Base-by-base conservation (phyloP, 2,113 vertebrate genomes). In the Grantiella picta region DNA sequence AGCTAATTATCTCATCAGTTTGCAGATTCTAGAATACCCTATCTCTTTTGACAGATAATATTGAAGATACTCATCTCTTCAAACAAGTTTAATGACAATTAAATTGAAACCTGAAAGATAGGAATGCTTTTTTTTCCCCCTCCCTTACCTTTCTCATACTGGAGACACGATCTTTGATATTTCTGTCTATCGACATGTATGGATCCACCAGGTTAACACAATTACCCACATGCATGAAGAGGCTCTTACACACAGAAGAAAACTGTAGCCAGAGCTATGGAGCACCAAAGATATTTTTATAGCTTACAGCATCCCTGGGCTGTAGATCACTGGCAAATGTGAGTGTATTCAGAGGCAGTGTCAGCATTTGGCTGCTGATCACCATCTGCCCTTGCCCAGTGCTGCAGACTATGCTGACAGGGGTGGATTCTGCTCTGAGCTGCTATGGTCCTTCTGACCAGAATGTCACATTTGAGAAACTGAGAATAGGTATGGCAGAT, bases 121-220 rank as follows among this genome's bases (percentile, higher is more conserved):
- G 1, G 3, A 82, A 59, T 36, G 8, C 0, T 36, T 85, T 38
- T 52, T 25, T 63, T 17, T 5, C 3, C 2, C 18, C 5, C 42
- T 42, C 5, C 8, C 19, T 59, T 68, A 40, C 3, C 7, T 40
- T 17, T 15, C 2, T 53, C 49, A 18, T 7, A 53, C 4, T 33
- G 9, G 15, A 10, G 20, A 22, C 17, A 25, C 38, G 6, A 53
- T 50, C 14, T 44, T 22, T 88, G 22, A 15, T 25, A 66, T 65
- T 70, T 63, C 22, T n/a, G 22, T 13, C 18, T 60, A 8, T 20
- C 22, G 4, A 38, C 27, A 10, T 28, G 5, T 36, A 10, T 21
- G 23, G 9, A 3, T 52, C 28, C 28, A 27, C 5, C 8, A 49
- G 29, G 57, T 16, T 33, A 25, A 79, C 22, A 49, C 20, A 75